These are phyloP conservation scores for Antheraea mylitta DNA, from an alignment of 1,140 invertebrate species.

Conservation along the genomic window DNA sequence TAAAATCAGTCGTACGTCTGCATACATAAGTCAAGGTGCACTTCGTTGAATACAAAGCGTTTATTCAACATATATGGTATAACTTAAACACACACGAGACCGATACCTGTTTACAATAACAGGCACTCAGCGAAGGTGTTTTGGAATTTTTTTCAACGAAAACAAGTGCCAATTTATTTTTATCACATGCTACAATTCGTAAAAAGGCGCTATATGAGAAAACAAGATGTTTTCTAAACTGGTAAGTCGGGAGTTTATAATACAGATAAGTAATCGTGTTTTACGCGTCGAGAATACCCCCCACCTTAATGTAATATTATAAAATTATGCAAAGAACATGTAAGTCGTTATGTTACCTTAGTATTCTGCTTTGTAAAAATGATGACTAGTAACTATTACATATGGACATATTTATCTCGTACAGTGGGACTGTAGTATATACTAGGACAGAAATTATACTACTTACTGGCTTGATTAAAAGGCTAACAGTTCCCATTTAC, in stretches of 20 bases:
- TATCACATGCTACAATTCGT: slow-evolving; percentile 6
- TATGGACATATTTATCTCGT: too few relatives aligned
- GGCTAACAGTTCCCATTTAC: too few relatives aligned
- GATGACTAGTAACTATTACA: too few relatives aligned
- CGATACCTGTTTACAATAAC: not conserved
- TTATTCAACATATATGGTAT: not conserved
- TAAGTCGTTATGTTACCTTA: too few relatives aligned
- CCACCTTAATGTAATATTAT: not conserved
- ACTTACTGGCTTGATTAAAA: too few relatives aligned
- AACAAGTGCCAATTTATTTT: slow-evolving; percentile 10
- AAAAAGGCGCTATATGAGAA: not conserved
- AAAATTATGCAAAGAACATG: not conserved
- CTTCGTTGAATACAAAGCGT: slow-evolving; percentile 11
- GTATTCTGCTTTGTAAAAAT: too few relatives aligned
- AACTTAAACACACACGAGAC: not conserved
- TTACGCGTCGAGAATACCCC: slow-evolving; percentile 1
- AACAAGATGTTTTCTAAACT: slow-evolving; percentile 5
- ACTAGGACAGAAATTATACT: too few relatives aligned
- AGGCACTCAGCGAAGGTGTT: not conserved
- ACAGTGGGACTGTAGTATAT: too few relatives aligned
- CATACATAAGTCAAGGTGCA: not conserved
- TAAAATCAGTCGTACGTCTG: slow-evolving; percentile 4
- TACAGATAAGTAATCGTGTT: slow-evolving; percentile 1
- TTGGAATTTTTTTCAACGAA: slow-evolving; percentile 1
- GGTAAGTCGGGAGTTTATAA: slow-evolving; percentile 6